Evolutionary conservation across 2,888 invertebrate genomes (phyloP).

Genomic region (Tanypteryx hageni): DNA sequence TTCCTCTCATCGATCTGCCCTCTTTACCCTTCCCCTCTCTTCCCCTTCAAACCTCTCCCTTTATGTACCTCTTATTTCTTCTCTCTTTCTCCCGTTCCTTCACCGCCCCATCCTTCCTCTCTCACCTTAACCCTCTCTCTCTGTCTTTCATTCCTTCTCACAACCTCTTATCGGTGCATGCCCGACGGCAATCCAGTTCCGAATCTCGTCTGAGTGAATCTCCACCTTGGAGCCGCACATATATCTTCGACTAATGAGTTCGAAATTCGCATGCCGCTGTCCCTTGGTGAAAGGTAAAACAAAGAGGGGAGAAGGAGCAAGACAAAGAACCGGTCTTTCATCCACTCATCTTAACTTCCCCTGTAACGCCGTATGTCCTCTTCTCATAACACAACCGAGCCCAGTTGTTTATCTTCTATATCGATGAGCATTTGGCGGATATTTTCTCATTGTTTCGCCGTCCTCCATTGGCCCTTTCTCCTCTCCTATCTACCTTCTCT

Average conservation of each 20-base stretch:
- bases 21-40: neutral
- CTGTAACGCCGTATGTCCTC: neutral
- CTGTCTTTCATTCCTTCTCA: too few relatives aligned
- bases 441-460: neutral
- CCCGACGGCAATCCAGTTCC: neutral
- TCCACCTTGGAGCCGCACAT: neutral
- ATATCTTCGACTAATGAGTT: slow-evolving; percentile 22
- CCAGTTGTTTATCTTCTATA: neutral
- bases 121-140: too few relatives aligned
- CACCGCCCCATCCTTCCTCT: too few relatives aligned
- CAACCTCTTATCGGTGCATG: neutral
- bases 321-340: neutral
- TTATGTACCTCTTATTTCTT: too few relatives aligned
- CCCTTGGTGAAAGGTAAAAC: neutral
- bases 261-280: neutral
- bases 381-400: neutral
- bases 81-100: too few relatives aligned
- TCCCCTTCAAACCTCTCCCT: too few relatives aligned
- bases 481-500: neutral
- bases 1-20: too few relatives aligned
- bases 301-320: neutral
- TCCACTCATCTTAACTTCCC: neutral
- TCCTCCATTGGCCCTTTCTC: neutral
- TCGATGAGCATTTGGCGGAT: neutral
- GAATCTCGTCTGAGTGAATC: neutral